These are phyloP conservation scores for Craniophora ligustri DNA, from an alignment of 2,888 invertebrate genomes.

Conservation along the genomic window DNA sequence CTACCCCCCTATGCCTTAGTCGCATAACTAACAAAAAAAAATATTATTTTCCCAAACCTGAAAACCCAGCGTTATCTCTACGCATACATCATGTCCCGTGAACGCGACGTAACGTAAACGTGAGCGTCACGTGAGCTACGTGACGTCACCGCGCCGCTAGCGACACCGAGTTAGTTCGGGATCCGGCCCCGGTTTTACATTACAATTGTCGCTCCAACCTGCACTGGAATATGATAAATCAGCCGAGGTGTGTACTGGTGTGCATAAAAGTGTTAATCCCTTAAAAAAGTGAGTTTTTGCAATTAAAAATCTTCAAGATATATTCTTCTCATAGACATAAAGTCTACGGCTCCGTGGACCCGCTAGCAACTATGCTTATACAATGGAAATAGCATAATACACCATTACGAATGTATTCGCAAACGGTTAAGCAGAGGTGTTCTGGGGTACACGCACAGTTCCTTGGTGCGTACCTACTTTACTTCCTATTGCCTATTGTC, in stretches of 20 bases:
- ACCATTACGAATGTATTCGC: no score
- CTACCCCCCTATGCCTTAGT: background rate
- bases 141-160: conserved; percentile 37
- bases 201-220: conserved; percentile 78
- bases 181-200: conserved; percentile 74
- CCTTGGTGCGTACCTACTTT: no score
- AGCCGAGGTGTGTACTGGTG: conserved; percentile 66
- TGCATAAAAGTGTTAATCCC: conserved; percentile 39
- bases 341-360: no score
- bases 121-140: conserved; percentile 43
- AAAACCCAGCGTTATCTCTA: conserved; percentile 36
- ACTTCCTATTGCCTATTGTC: no score
- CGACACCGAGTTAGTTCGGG: conserved; percentile 52
- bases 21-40: conserved; percentile 12
- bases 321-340: no score
- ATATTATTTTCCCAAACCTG: conserved; percentile 10
- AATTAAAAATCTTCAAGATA: no score
- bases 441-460: no score
- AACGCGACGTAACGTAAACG: conserved; percentile 38
- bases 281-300: background rate
- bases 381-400: no score
- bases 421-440: no score
- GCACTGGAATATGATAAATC: conserved; percentile 80
- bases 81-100: conserved; percentile 39
- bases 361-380: no score